Percentiles rank a stretch among this genome's conserved stretches.
Conservation (phyloP, 2,113 vertebrate genomes). For the Calypte anna region DNA sequence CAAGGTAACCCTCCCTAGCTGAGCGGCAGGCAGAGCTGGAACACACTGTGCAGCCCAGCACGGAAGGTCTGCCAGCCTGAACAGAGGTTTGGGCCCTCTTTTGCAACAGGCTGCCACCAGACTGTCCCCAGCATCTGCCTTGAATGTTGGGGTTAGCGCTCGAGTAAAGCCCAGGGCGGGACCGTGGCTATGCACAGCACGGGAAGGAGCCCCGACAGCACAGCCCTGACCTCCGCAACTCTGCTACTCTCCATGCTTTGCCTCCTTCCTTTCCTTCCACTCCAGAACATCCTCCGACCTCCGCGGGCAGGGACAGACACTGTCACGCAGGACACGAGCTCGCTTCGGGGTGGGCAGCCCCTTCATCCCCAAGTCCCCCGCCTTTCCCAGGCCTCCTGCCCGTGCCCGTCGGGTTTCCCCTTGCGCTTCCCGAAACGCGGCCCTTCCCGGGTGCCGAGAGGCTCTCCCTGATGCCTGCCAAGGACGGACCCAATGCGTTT, state of each 20-base stretch:
- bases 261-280: not conserved
- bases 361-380: not conserved
- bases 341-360: not conserved
- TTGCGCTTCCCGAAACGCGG: not conserved
- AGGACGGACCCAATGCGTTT: no score
- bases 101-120: constrained; percentile 22
- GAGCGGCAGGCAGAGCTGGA: not conserved
- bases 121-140: not conserved
- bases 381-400: not conserved
- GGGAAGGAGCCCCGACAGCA: not conserved
- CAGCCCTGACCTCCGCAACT: not conserved
- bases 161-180: rapidly evolving
- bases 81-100: not conserved
- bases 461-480: not conserved
- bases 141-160: rapidly evolving
- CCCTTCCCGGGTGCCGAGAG: not conserved
- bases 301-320: no score
- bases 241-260: not conserved
- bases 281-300: no score
- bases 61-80: not conserved
- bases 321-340: rapidly evolving
- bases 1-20: rapidly evolving
- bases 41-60: not conserved
- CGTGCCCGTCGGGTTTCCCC: not conserved
- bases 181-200: not conserved